phyloP scores from a whole-genome alignment of 2,888 invertebrate species.

The Terebella lapidaria region DNA sequence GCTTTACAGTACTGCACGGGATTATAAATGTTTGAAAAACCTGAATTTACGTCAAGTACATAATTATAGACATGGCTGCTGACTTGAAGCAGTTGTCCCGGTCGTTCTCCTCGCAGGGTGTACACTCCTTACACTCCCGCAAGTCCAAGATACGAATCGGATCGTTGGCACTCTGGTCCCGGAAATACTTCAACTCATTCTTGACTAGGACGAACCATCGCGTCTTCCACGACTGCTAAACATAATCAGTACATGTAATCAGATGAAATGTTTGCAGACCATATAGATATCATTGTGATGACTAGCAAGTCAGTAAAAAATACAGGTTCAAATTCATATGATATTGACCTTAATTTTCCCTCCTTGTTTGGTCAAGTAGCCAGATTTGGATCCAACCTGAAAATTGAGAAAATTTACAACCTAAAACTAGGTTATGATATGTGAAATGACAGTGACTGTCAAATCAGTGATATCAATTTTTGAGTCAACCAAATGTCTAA shows the following conservation, averaged over 20 bases:
- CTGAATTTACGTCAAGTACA: too few species aligned
- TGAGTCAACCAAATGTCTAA: too few species aligned
- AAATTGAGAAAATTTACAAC: too few species aligned
- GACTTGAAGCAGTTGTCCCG: constrained; percentile 22
- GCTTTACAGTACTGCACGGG: too few species aligned
- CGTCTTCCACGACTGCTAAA: constrained; percentile 39
- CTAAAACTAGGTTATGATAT: too few species aligned
- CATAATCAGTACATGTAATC: not conserved
- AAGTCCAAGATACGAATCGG: constrained; percentile 40
- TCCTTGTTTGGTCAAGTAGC: constrained; percentile 44
- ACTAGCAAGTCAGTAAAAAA: not conserved
- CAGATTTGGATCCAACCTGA: constrained; percentile 46
- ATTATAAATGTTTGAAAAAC: too few species aligned
- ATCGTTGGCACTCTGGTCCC: constrained; percentile 31
- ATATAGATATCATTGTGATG: not conserved
- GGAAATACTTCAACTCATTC: constrained; percentile 43
- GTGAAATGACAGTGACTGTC: too few species aligned
- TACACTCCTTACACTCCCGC: constrained; percentile 38
- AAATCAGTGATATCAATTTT: too few species aligned
- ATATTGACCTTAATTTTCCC: constrained; percentile 36
- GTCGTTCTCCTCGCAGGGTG: constrained; percentile 20
- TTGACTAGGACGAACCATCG: constrained; percentile 46
- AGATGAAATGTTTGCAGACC: not conserved
- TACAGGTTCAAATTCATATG: not conserved
- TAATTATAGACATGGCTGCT: too few species aligned